A percentile compares a stretch with the other conserved stretches of the same genome.
phyloP scores from a whole-genome alignment of 2,888 invertebrate species.

The Chrysopilus asiliformis region DNA sequence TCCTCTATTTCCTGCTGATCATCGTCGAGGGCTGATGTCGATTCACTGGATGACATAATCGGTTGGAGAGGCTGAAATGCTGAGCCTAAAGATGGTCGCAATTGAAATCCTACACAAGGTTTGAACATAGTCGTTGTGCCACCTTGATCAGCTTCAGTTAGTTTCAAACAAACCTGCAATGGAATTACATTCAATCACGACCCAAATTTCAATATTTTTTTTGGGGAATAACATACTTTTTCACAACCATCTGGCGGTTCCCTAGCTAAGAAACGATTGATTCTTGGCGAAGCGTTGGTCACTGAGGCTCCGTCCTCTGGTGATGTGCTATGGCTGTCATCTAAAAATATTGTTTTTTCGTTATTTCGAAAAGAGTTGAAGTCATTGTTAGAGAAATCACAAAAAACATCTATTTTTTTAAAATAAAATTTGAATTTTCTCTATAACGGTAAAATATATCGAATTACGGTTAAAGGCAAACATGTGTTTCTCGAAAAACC shows the following conservation, averaged over 20 bases:
- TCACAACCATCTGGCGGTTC: conserved; percentile 87
- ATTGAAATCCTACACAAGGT: conserved; percentile 57
- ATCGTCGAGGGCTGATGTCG: no score
- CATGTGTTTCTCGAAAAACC: no score
- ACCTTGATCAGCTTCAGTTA: conserved; percentile 16
- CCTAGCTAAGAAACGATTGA: conserved; percentile 70
- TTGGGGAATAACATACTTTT: conserved; percentile 38
- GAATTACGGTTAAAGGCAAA: no score
- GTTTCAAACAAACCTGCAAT: conserved; percentile 14
- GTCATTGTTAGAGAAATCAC: no score
- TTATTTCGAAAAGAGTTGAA: no score
- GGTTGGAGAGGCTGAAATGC: conserved; percentile 54
- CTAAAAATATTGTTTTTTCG: conserved; percentile 37
- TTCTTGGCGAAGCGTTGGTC: conserved; percentile 66
- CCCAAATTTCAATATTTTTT: neutral
- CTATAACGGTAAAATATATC: no score
- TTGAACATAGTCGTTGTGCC: conserved; percentile 32
- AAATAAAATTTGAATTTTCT: no score
- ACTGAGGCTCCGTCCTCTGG: conserved; percentile 58
- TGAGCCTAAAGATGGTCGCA: conserved; percentile 66
- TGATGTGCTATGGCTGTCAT: conserved; percentile 62
- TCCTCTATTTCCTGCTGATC: no score
- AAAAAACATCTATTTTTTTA: no score
- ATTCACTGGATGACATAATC: no score
- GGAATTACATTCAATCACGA: no score